Conservation (phyloP, 2,797 vertebrate genomes). For the Propithecus deckenii region DNA sequence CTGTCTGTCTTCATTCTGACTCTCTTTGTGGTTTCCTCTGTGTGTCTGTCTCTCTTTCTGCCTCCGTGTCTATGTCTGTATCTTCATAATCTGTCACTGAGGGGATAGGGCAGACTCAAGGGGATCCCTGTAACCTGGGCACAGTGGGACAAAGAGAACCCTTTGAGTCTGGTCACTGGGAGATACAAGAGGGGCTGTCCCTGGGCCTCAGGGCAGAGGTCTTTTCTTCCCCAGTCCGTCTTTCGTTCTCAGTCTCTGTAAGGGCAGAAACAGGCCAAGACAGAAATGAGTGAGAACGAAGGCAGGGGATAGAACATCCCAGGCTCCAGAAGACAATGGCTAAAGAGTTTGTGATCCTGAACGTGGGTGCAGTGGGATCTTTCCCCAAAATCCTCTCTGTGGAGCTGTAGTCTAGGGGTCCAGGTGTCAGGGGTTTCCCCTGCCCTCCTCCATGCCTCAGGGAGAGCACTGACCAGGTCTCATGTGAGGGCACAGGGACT, state of each 20-base stretch:
- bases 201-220: neutral
- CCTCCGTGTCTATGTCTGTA: neutral
- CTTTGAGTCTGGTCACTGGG: neutral
- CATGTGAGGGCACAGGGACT: neutral
- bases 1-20: neutral
- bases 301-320: neutral
- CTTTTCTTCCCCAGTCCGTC: neutral
- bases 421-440: neutral
- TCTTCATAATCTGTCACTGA: neutral
- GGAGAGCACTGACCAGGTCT: neutral
- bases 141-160: neutral
- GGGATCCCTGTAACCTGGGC: neutral
- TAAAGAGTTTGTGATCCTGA: neutral
- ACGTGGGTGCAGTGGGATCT: neutral
- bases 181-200: neutral
- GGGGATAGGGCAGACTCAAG: neutral
- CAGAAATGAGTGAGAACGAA: neutral
- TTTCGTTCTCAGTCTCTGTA: neutral
- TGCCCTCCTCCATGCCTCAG: neutral
- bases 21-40: neutral
- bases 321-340: neutral
- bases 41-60: neutral
- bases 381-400: neutral
- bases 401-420: neutral
- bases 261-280: neutral